A percentile compares a stretch with the other conserved stretches of the same genome.
These are phyloP conservation scores for Eublepharis macularius DNA, from an alignment of 2,113 vertebrate species.

Conservation along the genomic window DNA sequence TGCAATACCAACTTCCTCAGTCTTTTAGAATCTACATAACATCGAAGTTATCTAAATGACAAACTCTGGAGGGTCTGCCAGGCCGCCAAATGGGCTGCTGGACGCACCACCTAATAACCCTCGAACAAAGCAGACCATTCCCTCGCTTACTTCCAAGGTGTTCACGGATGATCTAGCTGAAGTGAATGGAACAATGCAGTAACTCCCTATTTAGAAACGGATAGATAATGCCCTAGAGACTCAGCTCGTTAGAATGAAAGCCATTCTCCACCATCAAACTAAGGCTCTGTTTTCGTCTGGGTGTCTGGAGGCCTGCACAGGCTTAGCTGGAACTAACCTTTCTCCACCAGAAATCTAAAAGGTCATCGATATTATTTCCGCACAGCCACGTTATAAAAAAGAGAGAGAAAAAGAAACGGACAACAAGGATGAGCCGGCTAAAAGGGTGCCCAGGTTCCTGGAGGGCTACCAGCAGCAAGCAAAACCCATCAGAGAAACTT, in stretches of 20 bases:
- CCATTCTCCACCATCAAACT: slow-evolving; percentile 32
- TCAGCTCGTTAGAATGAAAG: slow-evolving; percentile 41
- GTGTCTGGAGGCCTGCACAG: slow-evolving; percentile 17
- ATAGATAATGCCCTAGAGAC: slow-evolving; percentile 4
- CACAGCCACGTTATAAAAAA: background rate
- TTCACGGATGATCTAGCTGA: background rate
- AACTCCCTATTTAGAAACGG: background rate
- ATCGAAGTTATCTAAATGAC: background rate
- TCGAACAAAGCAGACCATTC: background rate
- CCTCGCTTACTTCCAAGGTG: background rate
- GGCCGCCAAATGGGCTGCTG: background rate
- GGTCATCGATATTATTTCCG: slow-evolving; percentile 44
- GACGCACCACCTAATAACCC: background rate
- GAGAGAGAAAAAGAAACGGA: no score
- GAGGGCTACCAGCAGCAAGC: slow-evolving; percentile 70
- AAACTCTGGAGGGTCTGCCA: background rate
- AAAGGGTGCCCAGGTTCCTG: slow-evolving; percentile 51
- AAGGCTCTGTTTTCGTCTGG: slow-evolving; percentile 19
- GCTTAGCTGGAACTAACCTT: slow-evolving; percentile 43
- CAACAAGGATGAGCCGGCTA: slow-evolving; percentile 6
- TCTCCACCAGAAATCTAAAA: slow-evolving; percentile 28
- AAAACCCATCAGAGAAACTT: slow-evolving; percentile 68
- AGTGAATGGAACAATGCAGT: slow-evolving; percentile 1
- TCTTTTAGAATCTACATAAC: background rate
- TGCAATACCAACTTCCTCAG: slow-evolving; percentile 8